Conservation (phyloP, 2,888 invertebrate genomes). For the Odontocerum albicorne region DNA sequence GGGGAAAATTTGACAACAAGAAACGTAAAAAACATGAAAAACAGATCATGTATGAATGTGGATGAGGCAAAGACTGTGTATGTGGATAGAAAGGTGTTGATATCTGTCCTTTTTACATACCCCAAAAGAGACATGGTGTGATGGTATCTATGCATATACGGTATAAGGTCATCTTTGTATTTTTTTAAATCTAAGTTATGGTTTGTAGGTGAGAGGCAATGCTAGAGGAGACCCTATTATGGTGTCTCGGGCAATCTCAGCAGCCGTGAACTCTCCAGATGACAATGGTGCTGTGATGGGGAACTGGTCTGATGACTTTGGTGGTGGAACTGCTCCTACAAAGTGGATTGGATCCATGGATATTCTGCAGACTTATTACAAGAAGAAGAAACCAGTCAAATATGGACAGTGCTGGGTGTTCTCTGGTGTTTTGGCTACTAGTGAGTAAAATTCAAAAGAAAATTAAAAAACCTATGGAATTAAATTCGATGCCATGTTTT, state of each 20-base stretch:
- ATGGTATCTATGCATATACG: no score
- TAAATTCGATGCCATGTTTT: no score
- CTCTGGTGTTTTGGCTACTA: constrained; percentile 84
- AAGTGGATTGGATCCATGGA: constrained; percentile 88
- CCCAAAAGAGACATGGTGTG: no score
- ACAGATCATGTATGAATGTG: no score
- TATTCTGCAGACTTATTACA: constrained; percentile 82
- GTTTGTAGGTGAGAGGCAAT: constrained; percentile 53
- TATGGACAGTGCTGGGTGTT: constrained; percentile 97
- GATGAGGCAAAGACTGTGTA: no score
- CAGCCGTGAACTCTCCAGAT: constrained; percentile 84
- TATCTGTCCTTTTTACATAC: no score
- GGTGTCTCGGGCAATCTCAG: constrained; percentile 78
- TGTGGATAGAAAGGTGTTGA: no score
- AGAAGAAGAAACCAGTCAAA: constrained; percentile 83
- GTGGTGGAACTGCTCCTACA: constrained; percentile 82
- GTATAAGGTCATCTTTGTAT: no score
- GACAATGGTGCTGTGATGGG: constrained; percentile 85
- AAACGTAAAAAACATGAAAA: no score
- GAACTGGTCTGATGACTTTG: constrained; percentile 86
- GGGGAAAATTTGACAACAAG: no score
- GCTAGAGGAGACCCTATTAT: constrained; percentile 77
- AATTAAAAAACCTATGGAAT: background rate
- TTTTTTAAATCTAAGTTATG: background rate
- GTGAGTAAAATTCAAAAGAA: constrained; percentile 52